Evolutionary conservation across 2,888 invertebrate species (phyloP).

Genomic region (Chamaedrilus cognettii): DNA sequence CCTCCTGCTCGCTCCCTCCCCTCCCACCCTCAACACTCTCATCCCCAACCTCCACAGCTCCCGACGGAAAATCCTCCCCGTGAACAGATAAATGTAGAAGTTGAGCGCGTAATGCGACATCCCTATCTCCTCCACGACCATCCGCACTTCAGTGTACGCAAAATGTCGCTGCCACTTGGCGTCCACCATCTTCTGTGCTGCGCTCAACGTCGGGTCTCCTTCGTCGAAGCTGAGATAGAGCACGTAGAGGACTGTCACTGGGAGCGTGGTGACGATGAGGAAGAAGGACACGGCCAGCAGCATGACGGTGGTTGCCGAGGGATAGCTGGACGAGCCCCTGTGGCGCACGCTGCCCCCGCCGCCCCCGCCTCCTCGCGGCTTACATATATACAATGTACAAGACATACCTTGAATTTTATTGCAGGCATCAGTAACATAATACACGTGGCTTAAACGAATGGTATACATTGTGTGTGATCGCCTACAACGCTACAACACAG

Average conservation of each 20-base stretch:
- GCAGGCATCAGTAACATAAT: too few relatives aligned
- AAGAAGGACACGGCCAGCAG: slow-evolving; percentile 56
- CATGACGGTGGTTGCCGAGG: slow-evolving; percentile 56
- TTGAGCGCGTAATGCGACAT: slow-evolving; percentile 55
- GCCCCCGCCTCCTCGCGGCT: slow-evolving; percentile 36
- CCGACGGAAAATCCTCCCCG: slow-evolving; percentile 55
- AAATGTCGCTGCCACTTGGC: slow-evolving; percentile 48
- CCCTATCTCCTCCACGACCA: slow-evolving; percentile 43
- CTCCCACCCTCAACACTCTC: slow-evolving; percentile 12
- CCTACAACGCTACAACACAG: too few relatives aligned
- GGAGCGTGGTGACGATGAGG: slow-evolving; percentile 52
- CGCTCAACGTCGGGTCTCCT: slow-evolving; percentile 40
- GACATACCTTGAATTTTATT: too few relatives aligned
- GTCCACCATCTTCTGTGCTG: slow-evolving; percentile 44
- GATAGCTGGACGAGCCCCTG: not conserved
- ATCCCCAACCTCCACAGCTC: slow-evolving; percentile 37
- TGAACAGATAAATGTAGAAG: slow-evolving; percentile 56
- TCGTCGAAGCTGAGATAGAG: slow-evolving; percentile 42
- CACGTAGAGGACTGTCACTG: slow-evolving; percentile 47
- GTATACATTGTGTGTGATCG: too few relatives aligned
- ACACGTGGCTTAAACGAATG: too few relatives aligned
- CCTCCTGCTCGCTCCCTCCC: not conserved
- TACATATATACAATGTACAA: too few relatives aligned
- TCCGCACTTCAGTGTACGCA: slow-evolving; percentile 44
- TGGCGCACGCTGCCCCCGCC: too few relatives aligned